A percentile compares a stretch with the other conserved stretches of the same genome.
Conservation (phyloP, 2,888 invertebrate genomes). For the Drosophila quasianomalipes region DNA sequence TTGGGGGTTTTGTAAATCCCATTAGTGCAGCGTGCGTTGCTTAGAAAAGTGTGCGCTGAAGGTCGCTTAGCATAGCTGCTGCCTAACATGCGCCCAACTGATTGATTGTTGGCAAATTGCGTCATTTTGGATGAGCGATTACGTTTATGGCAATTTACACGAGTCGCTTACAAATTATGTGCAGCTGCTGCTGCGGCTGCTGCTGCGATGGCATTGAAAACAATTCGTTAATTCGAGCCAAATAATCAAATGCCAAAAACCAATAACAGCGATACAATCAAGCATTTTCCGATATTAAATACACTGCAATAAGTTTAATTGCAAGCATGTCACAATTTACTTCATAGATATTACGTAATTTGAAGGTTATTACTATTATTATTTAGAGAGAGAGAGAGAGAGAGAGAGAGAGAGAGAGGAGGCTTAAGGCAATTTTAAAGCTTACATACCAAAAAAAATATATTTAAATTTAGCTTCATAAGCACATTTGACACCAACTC, state of each 20-base stretch:
- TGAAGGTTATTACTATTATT: constrained; percentile 12
- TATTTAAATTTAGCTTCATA: not conserved
- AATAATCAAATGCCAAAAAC: constrained; percentile 26
- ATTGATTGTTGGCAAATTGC: constrained; percentile 52
- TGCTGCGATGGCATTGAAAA: constrained; percentile 64
- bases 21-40: constrained; percentile 29
- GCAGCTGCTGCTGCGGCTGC: constrained; percentile 36
- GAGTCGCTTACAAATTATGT: constrained; percentile 54
- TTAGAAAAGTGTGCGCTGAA: constrained; percentile 22
- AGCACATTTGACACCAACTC: not conserved
- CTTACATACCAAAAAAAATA: not conserved
- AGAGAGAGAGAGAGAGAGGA: not conserved
- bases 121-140: constrained; percentile 49
- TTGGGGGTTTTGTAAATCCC: not conserved
- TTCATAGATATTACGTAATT: not conserved
- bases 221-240: constrained; percentile 33
- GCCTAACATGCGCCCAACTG: constrained; percentile 40
- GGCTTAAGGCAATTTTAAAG: not conserved
- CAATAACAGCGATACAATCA: constrained; percentile 24
- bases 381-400: not conserved
- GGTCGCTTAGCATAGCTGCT: constrained; percentile 22
- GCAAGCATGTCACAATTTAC: constrained; percentile 1
- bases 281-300: constrained; percentile 3
- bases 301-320: constrained; percentile 22
- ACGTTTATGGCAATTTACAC: constrained; percentile 65